Evolutionary conservation across 2,113 vertebrate species (phyloP).

Genomic region (Anoplopoma fimbria): DNA sequence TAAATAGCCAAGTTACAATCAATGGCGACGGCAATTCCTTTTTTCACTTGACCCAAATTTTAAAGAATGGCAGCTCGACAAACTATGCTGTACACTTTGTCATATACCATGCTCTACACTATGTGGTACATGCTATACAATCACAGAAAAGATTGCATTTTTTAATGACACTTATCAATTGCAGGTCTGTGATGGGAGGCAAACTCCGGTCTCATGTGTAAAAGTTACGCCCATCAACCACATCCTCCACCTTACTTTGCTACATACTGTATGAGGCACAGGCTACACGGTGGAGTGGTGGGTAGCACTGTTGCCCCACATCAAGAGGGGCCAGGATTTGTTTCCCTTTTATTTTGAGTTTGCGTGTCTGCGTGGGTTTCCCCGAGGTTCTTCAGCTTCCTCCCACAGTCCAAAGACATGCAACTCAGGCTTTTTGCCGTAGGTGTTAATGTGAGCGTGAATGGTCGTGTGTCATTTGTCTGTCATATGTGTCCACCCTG

Average conservation of each 20-base stretch:
- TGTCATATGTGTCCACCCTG: neutral
- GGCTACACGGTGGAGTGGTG: neutral
- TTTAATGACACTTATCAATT: neutral
- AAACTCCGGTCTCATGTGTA: neutral
- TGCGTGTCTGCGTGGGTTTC: neutral
- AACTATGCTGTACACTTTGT: neutral
- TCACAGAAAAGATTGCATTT: neutral
- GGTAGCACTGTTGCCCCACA: neutral
- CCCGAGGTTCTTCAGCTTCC: neutral
- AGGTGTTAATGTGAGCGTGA: neutral
- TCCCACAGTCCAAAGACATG: neutral
- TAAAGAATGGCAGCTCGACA: neutral
- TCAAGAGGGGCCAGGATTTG: no score
- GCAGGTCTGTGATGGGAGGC: neutral
- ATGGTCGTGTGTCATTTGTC: no score
- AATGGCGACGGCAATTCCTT: neutral
- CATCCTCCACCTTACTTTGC: neutral
- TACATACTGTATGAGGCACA: neutral
- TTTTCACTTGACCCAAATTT: neutral
- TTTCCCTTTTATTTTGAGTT: no score
- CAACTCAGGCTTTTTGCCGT: neutral
- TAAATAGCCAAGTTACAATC: neutral
- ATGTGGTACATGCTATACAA: neutral
- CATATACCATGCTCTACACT: neutral
- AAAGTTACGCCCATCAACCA: neutral